phyloP scores from a whole-genome alignment of 2,113 vertebrate species.

The Cinclus mexicanus region DNA sequence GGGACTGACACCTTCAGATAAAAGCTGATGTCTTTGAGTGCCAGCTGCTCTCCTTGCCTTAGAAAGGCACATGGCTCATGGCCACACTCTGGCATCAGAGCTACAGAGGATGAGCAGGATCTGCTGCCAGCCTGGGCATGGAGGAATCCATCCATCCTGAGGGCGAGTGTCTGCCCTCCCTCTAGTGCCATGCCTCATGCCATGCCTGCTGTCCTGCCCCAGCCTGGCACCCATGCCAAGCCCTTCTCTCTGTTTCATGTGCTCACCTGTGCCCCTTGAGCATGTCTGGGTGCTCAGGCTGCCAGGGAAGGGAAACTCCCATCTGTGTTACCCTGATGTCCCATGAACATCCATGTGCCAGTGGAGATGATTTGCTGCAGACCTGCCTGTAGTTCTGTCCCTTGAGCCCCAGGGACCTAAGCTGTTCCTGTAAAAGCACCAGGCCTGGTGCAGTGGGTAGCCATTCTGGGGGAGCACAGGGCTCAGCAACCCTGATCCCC shows the following conservation, averaged over 20 bases:
- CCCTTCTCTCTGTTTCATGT: not conserved
- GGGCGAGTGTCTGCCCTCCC: rapidly evolving
- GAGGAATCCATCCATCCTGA: not conserved
- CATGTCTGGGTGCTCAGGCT: rapidly evolving
- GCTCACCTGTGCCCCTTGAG: rapidly evolving
- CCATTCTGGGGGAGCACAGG: not conserved
- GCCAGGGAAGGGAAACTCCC: not conserved
- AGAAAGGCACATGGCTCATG: not conserved
- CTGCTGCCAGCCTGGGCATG: not conserved
- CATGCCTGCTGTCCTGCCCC: not conserved
- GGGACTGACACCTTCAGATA: not conserved
- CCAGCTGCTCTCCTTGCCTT: rapidly evolving
- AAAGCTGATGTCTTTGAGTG: not conserved
- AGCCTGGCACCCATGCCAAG: not conserved
- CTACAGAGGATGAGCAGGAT: not conserved
- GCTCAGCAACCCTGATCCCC: rapidly evolving
- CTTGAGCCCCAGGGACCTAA: not conserved
- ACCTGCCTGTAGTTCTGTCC: not conserved
- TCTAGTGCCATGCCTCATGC: not conserved
- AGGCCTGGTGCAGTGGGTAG: too few relatives aligned
- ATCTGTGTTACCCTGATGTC: rapidly evolving
- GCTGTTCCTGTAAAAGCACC: not conserved
- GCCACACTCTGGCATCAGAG: rapidly evolving
- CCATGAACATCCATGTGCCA: rapidly evolving
- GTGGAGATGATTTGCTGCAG: not conserved